phyloP scores from a whole-genome alignment of 2,797 vertebrate genomes.

The Gallinago stenura region DNA sequence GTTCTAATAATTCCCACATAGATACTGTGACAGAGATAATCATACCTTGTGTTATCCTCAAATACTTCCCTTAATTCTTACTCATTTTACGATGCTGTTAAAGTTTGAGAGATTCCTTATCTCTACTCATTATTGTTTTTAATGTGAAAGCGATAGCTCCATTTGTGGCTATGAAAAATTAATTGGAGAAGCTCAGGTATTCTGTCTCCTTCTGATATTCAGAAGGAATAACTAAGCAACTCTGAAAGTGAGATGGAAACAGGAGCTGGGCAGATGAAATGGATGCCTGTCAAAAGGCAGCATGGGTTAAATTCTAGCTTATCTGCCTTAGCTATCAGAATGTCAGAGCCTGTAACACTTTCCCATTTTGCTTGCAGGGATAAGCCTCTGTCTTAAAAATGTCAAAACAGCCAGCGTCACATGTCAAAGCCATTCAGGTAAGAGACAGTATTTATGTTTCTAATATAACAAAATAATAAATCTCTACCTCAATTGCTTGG shows the following conservation, averaged over 20 bases:
- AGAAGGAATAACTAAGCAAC: conserved; percentile 88
- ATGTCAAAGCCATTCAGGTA: conserved; percentile 98
- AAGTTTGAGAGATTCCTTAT: conserved; percentile 66
- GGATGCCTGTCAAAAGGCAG: conserved; percentile 75
- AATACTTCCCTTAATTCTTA: neutral
- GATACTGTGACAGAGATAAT: neutral
- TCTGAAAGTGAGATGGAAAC: conserved; percentile 84
- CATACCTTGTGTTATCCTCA: neutral
- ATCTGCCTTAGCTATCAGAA: conserved; percentile 78
- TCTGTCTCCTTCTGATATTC: conserved; percentile 77
- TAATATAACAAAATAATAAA: conserved; percentile 36
- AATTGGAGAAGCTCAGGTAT: conserved; percentile 82
- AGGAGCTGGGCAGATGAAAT: conserved; percentile 84
- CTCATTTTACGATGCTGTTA: neutral
- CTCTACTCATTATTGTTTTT: conserved; percentile 66
- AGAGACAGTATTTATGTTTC: conserved; percentile 75
- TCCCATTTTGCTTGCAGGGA: conserved; percentile 84
- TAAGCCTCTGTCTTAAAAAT: conserved; percentile 85
- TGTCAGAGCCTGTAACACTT: conserved; percentile 79
- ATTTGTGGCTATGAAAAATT: conserved; percentile 91
- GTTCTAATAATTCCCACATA: neutral
- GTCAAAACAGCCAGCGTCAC: conserved; percentile 94
- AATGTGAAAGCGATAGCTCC: conserved; percentile 69
- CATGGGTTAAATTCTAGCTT: conserved; percentile 77
- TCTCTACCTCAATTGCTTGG: conserved; percentile 1